Evolutionary conservation across 2,888 invertebrate genomes (phyloP).

Genomic region (Pecten maximus): DNA sequence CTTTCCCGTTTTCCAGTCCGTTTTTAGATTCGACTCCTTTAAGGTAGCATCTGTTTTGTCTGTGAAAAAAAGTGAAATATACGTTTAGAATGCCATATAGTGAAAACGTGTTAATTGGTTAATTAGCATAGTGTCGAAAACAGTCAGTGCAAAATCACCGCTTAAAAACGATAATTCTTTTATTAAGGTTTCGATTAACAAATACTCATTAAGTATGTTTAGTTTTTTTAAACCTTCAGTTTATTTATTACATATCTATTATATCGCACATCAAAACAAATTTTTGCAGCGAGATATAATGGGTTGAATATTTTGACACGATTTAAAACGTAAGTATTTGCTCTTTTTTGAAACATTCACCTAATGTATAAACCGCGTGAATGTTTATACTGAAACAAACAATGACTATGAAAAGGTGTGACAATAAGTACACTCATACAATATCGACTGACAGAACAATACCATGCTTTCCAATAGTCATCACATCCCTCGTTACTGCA

Average conservation of each 20-base stretch:
- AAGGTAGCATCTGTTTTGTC: conserved; percentile 39
- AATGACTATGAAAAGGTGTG: too few species aligned
- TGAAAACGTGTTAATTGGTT: too few species aligned
- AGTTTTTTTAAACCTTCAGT: too few species aligned
- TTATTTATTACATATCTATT: too few species aligned
- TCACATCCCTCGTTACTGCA: neutral
- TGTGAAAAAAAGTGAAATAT: neutral
- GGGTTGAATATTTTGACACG: neutral
- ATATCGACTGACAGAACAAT: neutral
- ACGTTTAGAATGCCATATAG: neutral
- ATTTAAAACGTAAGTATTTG: neutral
- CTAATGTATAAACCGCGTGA: neutral
- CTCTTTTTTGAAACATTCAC: neutral
- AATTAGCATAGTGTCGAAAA: too few species aligned
- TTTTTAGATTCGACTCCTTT: conserved; percentile 41
- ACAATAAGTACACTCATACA: too few species aligned
- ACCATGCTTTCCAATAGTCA: neutral
- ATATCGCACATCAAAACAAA: too few species aligned
- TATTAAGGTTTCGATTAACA: too few species aligned
- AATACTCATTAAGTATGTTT: too few species aligned
- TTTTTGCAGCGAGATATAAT: too few species aligned
- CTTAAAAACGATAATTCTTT: too few species aligned
- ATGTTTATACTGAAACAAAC: neutral
- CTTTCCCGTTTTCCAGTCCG: conserved; percentile 81
- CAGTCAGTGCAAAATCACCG: too few species aligned